Evolutionary conservation across 2,888 invertebrate genomes (phyloP).

Genomic region (Heliconius erato): DNA sequence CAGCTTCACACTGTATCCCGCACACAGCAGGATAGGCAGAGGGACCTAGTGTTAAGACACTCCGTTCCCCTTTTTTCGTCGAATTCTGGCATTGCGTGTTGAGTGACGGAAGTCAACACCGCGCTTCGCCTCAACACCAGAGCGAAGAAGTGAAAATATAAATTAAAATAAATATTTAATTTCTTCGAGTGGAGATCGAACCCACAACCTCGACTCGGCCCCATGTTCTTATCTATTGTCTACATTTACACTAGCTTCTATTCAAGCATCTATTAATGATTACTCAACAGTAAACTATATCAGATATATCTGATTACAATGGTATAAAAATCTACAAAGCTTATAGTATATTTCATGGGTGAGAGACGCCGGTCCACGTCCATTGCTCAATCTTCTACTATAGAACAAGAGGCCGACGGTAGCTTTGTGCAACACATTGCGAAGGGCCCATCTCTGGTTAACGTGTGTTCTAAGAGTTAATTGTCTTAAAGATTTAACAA

Average conservation of each 20-base stretch:
- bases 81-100: too few species aligned
- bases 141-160: too few species aligned
- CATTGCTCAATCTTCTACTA: conserved; percentile 44
- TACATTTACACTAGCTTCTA: conserved; percentile 2
- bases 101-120: too few species aligned
- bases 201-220: not conserved
- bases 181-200: too few species aligned
- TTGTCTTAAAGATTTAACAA: conserved; percentile 20
- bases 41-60: too few species aligned
- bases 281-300: conserved; percentile 20
- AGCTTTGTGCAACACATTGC: conserved; percentile 51
- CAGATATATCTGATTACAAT: conserved; percentile 38
- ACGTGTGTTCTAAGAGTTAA: conserved; percentile 22
- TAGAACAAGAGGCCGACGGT: conserved; percentile 47
- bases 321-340: conserved; percentile 43
- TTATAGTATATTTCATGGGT: conserved; percentile 48
- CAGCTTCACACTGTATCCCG: too few species aligned
- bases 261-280: conserved; percentile 10
- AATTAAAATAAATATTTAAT: too few species aligned
- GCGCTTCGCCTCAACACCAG: too few species aligned
- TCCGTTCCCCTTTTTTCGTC: too few species aligned
- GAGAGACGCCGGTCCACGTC: conserved; percentile 41
- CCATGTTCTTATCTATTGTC: not conserved
- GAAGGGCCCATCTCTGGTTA: conserved; percentile 48
- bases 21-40: too few species aligned